Percentiles rank a stretch among this genome's conserved stretches.
Evolutionary conservation across 2,888 invertebrate species (phyloP).

Genomic region (Esperia sulphurella): DNA sequence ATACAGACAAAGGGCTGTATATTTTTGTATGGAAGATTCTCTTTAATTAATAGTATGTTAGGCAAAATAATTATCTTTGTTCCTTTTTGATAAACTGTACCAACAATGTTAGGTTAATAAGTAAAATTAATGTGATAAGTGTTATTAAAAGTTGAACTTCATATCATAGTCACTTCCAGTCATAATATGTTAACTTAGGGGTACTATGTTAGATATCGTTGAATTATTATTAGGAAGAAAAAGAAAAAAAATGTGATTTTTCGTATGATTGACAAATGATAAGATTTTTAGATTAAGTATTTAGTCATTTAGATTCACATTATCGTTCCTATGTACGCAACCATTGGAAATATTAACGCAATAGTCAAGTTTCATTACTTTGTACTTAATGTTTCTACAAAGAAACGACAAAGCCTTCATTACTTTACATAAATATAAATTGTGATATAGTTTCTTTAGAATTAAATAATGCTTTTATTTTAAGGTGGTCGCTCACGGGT

Average conservation of each 20-base stretch:
- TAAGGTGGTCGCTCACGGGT: too few relatives aligned
- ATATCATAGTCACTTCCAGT: conserved; percentile 77
- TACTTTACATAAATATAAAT: conserved; percentile 48
- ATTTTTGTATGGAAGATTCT: conserved; percentile 32
- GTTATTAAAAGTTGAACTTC: conserved; percentile 58
- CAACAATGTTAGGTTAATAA: conserved; percentile 41
- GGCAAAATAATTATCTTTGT: conserved; percentile 47
- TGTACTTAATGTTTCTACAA: conserved; percentile 67
- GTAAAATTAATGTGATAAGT: conserved; percentile 67
- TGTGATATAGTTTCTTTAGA: conserved; percentile 69
- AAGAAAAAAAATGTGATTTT: conserved; percentile 60
- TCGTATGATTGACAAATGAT: conserved; percentile 32
- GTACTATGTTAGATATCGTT: conserved; percentile 55
- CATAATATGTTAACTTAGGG: conserved; percentile 75
- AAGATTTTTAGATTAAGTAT: conserved; percentile 45
- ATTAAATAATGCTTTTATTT: conserved; percentile 34
- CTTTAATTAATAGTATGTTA: conserved; percentile 32
- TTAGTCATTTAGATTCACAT: conserved; percentile 47
- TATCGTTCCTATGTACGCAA: conserved; percentile 68
- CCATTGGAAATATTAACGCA: conserved; percentile 51
- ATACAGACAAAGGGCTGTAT: conserved; percentile 44
- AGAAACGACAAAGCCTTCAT: conserved; percentile 45
- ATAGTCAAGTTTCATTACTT: conserved; percentile 57
- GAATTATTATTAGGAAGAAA: conserved; percentile 45
- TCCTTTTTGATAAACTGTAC: conserved; percentile 55